Evolutionary conservation across 2,797 vertebrate genomes (phyloP), one percentile per base, ranked within the genome.

Genomic region (Chrysolophus pictus): DNA sequence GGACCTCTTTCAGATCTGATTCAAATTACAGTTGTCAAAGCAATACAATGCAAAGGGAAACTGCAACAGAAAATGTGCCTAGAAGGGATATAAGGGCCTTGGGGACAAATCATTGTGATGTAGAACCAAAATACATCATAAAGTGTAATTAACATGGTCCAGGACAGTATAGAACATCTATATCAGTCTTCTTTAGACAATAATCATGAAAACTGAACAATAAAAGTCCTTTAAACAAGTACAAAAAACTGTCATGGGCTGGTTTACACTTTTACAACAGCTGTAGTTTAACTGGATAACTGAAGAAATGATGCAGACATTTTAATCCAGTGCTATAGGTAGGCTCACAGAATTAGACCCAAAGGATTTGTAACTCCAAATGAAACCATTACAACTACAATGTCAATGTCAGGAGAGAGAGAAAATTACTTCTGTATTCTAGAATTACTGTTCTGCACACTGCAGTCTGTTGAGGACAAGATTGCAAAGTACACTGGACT

Each of bases 21-120:
- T 99, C 98, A 98, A 99, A 99, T 98, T 98, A 98, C 98, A 99
- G 99, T 99, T 99, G 98, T 99, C 99, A 99, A 98, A 99, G 98
- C 98, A 98, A 99, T 98, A 99, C 98, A 99, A 99, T 98, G 98
- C 97, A 98, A 98, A 98, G 98, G 98, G 97, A 96, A 98, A 98
- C 97, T 98, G 98, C 98, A 98, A 98, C 98, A 98, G 98, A 98
- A 98, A 98, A 97, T 98, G 98, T 98, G 98, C 97, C 97, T 98
- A 97, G 92, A 98, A 97, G 97, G 96, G 97, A 97, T 97, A 98
- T 97, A 97, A 97, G 97, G 96, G 97, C 96, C 96, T 91, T 95
- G 96, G 97, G 97, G 97, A 98, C 97, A 98, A 98, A 98, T 98
- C 97, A 97, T 98, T 96, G 98, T 98, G 98, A 98, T 98, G 97